Evolutionary conservation across 1,140 invertebrate species (phyloP).

Genomic region (Leptinotarsa texana): DNA sequence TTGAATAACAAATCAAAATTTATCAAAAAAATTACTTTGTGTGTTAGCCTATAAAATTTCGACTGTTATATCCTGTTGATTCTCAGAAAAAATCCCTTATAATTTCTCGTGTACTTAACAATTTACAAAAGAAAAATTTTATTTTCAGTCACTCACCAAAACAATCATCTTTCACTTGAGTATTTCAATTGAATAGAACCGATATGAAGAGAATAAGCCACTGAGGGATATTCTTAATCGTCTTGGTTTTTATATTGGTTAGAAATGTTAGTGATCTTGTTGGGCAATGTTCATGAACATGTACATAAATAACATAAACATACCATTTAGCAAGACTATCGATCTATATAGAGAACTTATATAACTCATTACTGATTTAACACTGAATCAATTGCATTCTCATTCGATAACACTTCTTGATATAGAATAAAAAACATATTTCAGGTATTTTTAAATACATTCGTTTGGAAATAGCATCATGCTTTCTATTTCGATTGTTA

Average conservation of each 20-base stretch:
- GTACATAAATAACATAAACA: not conserved
- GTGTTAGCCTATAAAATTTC: no score
- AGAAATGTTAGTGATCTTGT: not conserved
- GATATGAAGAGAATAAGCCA: not conserved
- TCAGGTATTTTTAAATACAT: no score
- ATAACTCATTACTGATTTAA: conserved; percentile 1
- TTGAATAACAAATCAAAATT: no score
- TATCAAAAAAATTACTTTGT: no score
- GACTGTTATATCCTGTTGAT: no score
- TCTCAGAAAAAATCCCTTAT: no score
- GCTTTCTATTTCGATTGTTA: no score
- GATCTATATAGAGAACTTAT: not conserved
- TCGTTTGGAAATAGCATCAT: no score
- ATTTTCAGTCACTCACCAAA: not conserved
- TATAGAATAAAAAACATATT: no score
- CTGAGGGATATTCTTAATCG: conserved; percentile 7
- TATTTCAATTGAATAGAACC: not conserved
- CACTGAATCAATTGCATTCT: not conserved
- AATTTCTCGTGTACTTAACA: no score
- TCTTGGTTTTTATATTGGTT: conserved; percentile 5
- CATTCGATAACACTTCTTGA: no score
- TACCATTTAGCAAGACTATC: not conserved
- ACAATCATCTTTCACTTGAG: not conserved
- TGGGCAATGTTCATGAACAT: not conserved
- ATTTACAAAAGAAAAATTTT: not conserved